Evolutionary conservation across 2,888 invertebrate species (phyloP).

Genomic region (Apomyelois bistriatella): DNA sequence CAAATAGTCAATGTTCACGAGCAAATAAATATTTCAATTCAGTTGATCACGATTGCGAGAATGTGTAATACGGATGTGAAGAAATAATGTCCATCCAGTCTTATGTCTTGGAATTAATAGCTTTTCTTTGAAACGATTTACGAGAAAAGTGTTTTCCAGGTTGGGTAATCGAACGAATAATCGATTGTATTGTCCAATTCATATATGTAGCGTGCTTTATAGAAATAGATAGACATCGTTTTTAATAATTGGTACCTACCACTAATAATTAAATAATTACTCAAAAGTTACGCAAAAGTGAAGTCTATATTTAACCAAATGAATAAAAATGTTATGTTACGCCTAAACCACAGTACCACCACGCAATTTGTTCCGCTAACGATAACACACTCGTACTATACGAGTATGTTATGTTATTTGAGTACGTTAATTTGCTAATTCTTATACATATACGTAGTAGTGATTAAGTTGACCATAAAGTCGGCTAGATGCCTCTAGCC

Average conservation of each 20-base stretch:
- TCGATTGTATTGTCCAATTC: background rate
- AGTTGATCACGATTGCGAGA: constrained; percentile 10
- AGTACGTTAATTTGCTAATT: no score
- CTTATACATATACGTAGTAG: no score
- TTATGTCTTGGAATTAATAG: constrained; percentile 4
- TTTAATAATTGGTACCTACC: background rate
- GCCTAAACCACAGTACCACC: no score
- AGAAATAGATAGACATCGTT: background rate
- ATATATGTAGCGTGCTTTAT: background rate
- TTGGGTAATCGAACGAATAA: background rate
- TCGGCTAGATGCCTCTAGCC: background rate
- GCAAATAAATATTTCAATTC: constrained; percentile 10
- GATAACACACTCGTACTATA: no score
- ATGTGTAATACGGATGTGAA: background rate
- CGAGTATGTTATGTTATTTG: no score
- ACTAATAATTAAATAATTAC: background rate
- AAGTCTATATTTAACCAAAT: no score
- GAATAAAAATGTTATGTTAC: no score
- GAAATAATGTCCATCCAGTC: constrained; percentile 1
- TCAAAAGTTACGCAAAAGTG: no score
- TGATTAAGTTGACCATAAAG: no score
- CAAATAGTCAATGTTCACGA: background rate
- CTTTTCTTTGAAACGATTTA: background rate
- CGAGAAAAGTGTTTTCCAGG: background rate
- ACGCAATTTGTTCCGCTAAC: no score